phyloP scores from a whole-genome alignment of 2,113 vertebrate species.

The Caranx ignobilis region DNA sequence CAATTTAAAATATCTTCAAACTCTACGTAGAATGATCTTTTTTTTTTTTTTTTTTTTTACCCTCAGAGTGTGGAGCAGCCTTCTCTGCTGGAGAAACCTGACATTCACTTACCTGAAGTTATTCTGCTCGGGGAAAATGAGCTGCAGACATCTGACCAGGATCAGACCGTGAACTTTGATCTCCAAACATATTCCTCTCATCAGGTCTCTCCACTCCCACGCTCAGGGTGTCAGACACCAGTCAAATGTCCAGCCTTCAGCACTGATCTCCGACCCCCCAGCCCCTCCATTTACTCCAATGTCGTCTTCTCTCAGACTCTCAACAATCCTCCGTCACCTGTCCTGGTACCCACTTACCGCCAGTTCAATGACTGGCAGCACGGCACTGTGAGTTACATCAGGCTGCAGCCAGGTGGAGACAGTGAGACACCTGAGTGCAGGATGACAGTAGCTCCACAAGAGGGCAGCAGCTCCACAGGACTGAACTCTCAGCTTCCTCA shows the following conservation, averaged over 20 bases:
- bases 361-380: not conserved
- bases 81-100: not conserved
- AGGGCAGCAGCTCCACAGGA: not conserved
- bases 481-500: not conserved
- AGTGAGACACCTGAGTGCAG: not conserved
- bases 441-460: not conserved
- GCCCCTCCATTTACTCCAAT: constrained; percentile 19
- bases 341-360: not conserved
- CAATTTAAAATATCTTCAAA: not conserved
- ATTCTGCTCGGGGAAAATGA: constrained; percentile 12
- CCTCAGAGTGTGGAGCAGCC: constrained; percentile 29
- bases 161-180: not conserved
- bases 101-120: constrained; percentile 38
- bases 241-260: not conserved
- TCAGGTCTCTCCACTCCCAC: not conserved
- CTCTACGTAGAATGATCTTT: not conserved
- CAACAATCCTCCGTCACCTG: not conserved
- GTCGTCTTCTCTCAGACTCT: not conserved
- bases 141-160: not conserved
- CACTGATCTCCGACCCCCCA: constrained; percentile 9
- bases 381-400: not conserved
- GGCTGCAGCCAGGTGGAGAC: constrained; percentile 28
- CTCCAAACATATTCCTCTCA: not conserved
- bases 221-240: not conserved
- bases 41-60: not conserved